Evolutionary conservation across 2,797 vertebrate genomes (phyloP), one percentile per base, ranked within the genome.

Genomic region (Cynopterus sphinx): DNA sequence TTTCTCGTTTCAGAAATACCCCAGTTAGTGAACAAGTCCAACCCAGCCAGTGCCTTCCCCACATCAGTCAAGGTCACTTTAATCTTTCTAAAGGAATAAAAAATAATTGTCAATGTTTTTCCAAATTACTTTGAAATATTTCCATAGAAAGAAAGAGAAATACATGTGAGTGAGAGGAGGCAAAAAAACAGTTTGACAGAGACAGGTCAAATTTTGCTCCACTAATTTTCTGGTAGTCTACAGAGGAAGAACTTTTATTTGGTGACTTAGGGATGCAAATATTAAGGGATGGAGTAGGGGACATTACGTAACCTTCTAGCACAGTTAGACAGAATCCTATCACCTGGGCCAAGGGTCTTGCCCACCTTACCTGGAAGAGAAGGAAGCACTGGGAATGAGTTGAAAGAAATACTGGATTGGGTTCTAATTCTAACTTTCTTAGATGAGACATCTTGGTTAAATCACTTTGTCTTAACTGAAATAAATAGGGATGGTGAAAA

Each of bases 121-220:
- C 70, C n/a, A 83, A 59, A 85, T 84, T 57, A 94, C 65, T 86
- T 16, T 53, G 68, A 77, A 95, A 87, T 51, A 87, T 73, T 92
- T 95, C 21, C 46, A 63, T 5, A 82, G 51, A 90, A 84, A 90
- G 73, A 53, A 83, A 73, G 63, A 89, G 67, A 94, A 67, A 83
- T 79, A 10, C 31, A 65, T 19, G 78, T 79, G 19, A n/a, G 31
- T 28, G 36, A 91, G 41, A n/a, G 49, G 65, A 95, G 84, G 36
- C 51, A 84, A 91, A 84, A 91, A 82, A 82, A 36, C 2, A 51
- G 24, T 73, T 94, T 41, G 95, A 87, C 19, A 79, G 61, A 87
- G 71, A 81, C 85, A 88, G n/a, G 28, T 61, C 57, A 73, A 74
- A 43, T 71, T 9, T 74, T 46, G 21, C 26, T 85, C 77, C 43